Conservation (phyloP, 2,888 invertebrate species). For the Neoitamus cyanurus region DNA sequence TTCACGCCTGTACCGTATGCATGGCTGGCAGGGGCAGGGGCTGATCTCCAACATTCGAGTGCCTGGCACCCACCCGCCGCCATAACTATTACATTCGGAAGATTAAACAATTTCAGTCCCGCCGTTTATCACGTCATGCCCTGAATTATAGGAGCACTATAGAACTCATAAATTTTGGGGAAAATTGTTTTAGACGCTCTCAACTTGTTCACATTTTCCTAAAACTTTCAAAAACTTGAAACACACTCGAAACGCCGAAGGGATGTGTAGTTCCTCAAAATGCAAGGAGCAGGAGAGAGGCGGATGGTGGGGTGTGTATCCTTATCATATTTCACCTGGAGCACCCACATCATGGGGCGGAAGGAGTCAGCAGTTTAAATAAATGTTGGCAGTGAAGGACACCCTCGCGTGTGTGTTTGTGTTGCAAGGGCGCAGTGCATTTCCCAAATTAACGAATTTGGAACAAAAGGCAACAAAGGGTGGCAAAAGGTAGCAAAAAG, state of each 20-base stretch:
- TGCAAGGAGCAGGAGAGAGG: neutral
- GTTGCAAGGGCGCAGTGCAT: neutral
- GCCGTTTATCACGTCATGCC: constrained; percentile 28
- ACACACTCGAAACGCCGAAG: constrained; percentile 13
- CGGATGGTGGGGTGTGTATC: neutral
- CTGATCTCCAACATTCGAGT: neutral
- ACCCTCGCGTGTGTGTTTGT: neutral
- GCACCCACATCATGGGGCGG: neutral
- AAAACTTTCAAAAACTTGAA: constrained; percentile 33
- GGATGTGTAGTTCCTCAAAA: constrained; percentile 9
- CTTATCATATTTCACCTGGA: constrained; percentile 31
- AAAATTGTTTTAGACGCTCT: constrained; percentile 39
- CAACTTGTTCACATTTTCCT: constrained; percentile 38
- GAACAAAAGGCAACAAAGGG: constrained; percentile 26
- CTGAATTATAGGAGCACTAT: constrained; percentile 38
- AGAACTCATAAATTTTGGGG: constrained; percentile 35
- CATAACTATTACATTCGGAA: constrained; percentile 25
- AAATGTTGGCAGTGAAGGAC: constrained; percentile 7
- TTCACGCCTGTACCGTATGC: neutral
- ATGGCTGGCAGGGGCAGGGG: neutral
- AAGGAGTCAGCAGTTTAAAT: neutral
- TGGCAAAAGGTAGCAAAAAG: constrained; percentile 28
- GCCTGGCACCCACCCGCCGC: neutral
- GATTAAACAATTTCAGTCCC: constrained; percentile 40
- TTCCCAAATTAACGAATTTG: constrained; percentile 39